phyloP scores from a whole-genome alignment of 2,888 invertebrate genomes.

The Dryococelus australis region DNA sequence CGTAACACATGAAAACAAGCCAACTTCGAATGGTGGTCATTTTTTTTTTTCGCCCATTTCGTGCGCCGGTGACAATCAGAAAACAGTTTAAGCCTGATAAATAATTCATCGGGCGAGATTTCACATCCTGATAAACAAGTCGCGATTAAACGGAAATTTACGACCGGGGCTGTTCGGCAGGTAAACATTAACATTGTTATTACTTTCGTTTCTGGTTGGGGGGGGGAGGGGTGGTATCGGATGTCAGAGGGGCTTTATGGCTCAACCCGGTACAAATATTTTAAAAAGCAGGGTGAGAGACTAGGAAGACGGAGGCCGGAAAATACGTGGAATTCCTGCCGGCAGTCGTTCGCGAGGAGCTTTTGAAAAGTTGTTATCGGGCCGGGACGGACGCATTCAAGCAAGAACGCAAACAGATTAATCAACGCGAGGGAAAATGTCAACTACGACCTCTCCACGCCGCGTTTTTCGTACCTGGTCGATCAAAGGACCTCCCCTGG shows the following conservation, averaged over 20 bases:
- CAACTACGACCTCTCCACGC: background rate
- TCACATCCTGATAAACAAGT: no score
- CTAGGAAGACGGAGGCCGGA: background rate
- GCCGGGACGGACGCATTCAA: background rate
- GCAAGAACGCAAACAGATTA: slow-evolving; percentile 6
- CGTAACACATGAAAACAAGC: no score
- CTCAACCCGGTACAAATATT: background rate
- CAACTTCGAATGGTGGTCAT: no score
- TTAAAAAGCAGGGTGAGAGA: no score
- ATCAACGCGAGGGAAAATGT: background rate
- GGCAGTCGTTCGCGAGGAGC: background rate
- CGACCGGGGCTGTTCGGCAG: no score
- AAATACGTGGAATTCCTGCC: background rate
- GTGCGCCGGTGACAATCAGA: no score
- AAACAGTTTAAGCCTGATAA: no score
- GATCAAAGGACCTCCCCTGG: slow-evolving; percentile 4
- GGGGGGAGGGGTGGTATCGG: no score
- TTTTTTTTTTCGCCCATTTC: no score
- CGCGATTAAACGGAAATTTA: no score
- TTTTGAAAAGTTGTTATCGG: background rate
- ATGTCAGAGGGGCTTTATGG: background rate
- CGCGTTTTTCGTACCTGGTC: background rate
- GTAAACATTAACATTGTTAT: background rate
- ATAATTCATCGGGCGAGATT: no score
- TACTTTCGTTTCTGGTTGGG: background rate